Evolutionary conservation across 1,140 invertebrate species (phyloP).

Genomic region (Maniola jurtina): DNA sequence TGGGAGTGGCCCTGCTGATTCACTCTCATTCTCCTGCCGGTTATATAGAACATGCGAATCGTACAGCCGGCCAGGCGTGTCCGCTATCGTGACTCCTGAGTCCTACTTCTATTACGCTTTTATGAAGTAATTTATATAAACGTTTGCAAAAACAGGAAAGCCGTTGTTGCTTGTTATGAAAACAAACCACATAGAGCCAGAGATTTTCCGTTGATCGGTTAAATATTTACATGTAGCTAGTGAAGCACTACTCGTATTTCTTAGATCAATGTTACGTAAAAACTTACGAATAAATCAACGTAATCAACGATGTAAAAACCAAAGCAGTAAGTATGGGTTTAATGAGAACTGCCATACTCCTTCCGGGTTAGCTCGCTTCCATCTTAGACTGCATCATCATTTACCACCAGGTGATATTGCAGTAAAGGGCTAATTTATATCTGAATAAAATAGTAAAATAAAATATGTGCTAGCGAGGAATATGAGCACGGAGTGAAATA

Average conservation of each 20-base stretch:
- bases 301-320: too few species aligned
- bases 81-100: conserved; percentile 53
- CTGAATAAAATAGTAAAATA: neutral
- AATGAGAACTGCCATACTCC: too few species aligned
- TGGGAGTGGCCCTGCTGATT: conserved; percentile 50
- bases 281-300: neutral
- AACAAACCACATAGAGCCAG: conserved; percentile 16
- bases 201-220: conserved; percentile 5
- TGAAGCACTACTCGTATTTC: conserved; percentile 1
- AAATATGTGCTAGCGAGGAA: neutral
- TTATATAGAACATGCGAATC: conserved; percentile 47
- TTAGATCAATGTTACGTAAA: conserved; percentile 3
- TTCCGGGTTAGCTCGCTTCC: too few species aligned
- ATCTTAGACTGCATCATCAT: too few species aligned
- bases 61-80: conserved; percentile 46
- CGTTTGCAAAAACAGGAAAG: conserved; percentile 34
- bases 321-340: too few species aligned
- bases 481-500: conserved; percentile 1
- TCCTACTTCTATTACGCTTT: conserved; percentile 39
- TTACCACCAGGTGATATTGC: too few species aligned
- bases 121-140: conserved; percentile 53
- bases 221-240: conserved; percentile 1
- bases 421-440: too few species aligned
- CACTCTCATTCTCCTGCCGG: conserved; percentile 56
- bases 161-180: conserved; percentile 27